Evolutionary conservation across 2,888 invertebrate species (phyloP), one percentile per base, ranked within the genome.

Genomic region (Dendrolimus pini): DNA sequence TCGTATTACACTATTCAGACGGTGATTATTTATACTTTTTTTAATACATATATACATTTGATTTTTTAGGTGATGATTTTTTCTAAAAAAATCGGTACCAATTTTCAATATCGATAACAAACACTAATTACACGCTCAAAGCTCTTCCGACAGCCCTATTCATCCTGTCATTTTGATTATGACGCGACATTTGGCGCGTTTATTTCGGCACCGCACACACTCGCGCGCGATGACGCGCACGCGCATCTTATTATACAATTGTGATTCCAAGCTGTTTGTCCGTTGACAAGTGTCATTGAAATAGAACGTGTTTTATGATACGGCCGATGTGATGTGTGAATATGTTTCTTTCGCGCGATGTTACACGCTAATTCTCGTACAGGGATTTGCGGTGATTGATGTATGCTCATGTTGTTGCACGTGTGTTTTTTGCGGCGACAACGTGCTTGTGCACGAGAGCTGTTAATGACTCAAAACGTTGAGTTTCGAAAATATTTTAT

Each of bases 161-260:
- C 9, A 12, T 47, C 47, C 9, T 47, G 9, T 47, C 47, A 47
- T 12, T 47, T 47, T 47, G 30, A 47, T 47, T 47, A 47, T 47
- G 47, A 47, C 55, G 55, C 14, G 55, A 55, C 55, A 7, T 13
- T 47, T 47, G 41, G 41, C 54, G 54, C 30, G 54, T 41, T 47
- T 2, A 47, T 47, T 47, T 47, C 12, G 47, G 47, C 47, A 47
- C 6, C 9, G 9, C 47, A 47, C 3, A 47, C 9, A 12, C 47
- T 47, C 9, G 2, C 9, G 47, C 9, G 47, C 47, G 47, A 30
- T 54, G 12, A 54, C 18, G 14, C 41, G 41, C 54, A 54, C 10
- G 14, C 41, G 41, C 54, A 18, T 9, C 54, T 54, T 12, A n/a
- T 47, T 10, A 47, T 47, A 47, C 47, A 47, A 47, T 47, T 47